Conservation (phyloP, 2,888 invertebrate species). For the Tetramorium bicarinatum region DNA sequence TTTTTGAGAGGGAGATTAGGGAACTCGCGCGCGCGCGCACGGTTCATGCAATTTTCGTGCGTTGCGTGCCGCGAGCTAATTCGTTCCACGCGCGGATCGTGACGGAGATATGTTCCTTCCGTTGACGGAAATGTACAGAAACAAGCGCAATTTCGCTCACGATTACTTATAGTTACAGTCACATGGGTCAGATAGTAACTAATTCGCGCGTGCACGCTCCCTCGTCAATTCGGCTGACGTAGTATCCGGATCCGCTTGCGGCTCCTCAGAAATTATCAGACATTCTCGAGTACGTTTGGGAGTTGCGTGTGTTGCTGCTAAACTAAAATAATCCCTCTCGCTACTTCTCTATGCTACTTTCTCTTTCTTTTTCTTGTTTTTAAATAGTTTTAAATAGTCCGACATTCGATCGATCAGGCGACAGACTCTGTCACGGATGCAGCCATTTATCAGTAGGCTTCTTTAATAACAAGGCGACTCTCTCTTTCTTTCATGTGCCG, state of each 20-base stretch:
- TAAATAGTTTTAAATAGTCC: constrained; percentile 2
- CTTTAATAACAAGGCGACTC: constrained; percentile 74
- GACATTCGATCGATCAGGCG: constrained; percentile 53
- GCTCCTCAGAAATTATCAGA: background rate
- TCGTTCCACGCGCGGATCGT: constrained; percentile 47
- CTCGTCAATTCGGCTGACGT: constrained; percentile 12
- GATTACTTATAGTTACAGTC: constrained; percentile 37
- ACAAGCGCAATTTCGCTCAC: constrained; percentile 46
- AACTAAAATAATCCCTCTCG: background rate
- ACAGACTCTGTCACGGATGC: constrained; percentile 65
- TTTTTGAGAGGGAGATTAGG: constrained; percentile 85
- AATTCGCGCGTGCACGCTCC: constrained; percentile 37
- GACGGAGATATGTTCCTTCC: constrained; percentile 63
- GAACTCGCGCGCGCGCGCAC: constrained; percentile 63
- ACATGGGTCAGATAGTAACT: constrained; percentile 11
- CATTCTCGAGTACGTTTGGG: background rate
- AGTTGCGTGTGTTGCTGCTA: background rate
- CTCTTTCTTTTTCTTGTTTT: background rate
- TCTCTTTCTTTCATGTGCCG: constrained; percentile 53
- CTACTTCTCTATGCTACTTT: background rate
- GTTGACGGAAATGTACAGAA: constrained; percentile 27
- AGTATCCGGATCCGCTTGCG: background rate
- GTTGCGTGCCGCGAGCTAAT: constrained; percentile 64
- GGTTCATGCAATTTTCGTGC: constrained; percentile 72
- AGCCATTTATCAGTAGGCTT: constrained; percentile 75